Evolutionary conservation across 2,888 invertebrate genomes (phyloP), one percentile per base, ranked within the genome.

Genomic region (Latheticus oryzae): DNA sequence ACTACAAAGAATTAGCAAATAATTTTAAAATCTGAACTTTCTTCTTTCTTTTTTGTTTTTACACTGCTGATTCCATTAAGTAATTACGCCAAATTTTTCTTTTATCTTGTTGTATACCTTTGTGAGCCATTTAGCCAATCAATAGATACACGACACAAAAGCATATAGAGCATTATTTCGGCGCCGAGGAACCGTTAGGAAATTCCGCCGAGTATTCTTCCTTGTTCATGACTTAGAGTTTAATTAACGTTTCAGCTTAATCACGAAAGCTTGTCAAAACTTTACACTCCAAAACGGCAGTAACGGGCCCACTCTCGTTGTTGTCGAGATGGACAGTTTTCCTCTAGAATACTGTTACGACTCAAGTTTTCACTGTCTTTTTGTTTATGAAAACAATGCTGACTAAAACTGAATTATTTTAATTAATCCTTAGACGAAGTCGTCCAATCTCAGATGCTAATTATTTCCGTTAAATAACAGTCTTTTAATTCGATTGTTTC

Each of bases 201-300:
- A 38, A 54, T 54, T 38, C 30, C 47, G 11, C 23, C 5, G 47
- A 35, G 47, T 35, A 47, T 47, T 47, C 47, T 37, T 33, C 19
- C 51, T 51, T 42, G 43, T 35, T 55, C 51, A 45, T 51, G 55
- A 42, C 58, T 58, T 48, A 33, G 48, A 55, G 40, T 59, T 59
- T 59, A 59, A 59, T 59, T 59, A 59, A 59, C 53, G 59, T 55
- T 59, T 33, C 55, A 51, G 51, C 53, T 59, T 59, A 59, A 59
- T 59, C 59, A 59, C 59, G 42, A 13, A n/a, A 42, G 38, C 59
- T 59, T 59, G 59, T 59, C 59, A 59, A 59, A 59, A 59, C 53
- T 59, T 59, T 59, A 24, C 37, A 35, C 54, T 50, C 53, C 47
- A 45, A 48, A 58, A 47, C 43, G 55, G 55, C 35, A 42, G 54